phyloP scores from a whole-genome alignment of 2,113 vertebrate genomes.

The Promerops cafer region DNA sequence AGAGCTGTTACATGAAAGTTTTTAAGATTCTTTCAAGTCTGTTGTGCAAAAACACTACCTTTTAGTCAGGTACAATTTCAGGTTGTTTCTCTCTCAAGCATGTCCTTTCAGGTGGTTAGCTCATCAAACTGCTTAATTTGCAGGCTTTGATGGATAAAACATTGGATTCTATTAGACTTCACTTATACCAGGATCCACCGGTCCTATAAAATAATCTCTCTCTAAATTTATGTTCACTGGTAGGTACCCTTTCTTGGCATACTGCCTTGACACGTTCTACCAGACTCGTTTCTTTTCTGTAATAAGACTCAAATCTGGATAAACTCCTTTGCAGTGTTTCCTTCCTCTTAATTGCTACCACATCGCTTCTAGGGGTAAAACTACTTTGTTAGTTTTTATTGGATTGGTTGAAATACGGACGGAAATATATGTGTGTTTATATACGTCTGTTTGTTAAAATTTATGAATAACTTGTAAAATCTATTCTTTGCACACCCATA shows the following conservation, averaged over 20 bases:
- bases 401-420: not conserved
- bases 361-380: not conserved
- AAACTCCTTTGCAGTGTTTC: not conserved
- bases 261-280: not conserved
- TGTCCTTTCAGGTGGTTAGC: not conserved
- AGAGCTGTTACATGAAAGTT: not conserved
- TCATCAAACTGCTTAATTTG: conserved; percentile 17
- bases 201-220: not conserved
- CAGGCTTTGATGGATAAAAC: conserved; percentile 33
- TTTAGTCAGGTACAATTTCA: conserved; percentile 6
- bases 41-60: not conserved
- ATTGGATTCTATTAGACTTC: conserved; percentile 24
- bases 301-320: not conserved
- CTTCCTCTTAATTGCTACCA: not conserved
- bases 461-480: not conserved
- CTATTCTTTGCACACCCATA: not conserved
- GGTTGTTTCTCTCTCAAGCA: not conserved
- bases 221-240: not conserved
- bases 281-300: not conserved
- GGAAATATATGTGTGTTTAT: not conserved
- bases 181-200: not conserved
- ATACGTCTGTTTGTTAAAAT: not conserved
- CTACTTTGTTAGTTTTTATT: not conserved
- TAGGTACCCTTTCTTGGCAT: not conserved
- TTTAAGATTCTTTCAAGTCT: not conserved